These are phyloP conservation scores for Caenorhabditis remanei DNA, from an alignment of 1,140 invertebrate genomes.

Conservation along the genomic window DNA sequence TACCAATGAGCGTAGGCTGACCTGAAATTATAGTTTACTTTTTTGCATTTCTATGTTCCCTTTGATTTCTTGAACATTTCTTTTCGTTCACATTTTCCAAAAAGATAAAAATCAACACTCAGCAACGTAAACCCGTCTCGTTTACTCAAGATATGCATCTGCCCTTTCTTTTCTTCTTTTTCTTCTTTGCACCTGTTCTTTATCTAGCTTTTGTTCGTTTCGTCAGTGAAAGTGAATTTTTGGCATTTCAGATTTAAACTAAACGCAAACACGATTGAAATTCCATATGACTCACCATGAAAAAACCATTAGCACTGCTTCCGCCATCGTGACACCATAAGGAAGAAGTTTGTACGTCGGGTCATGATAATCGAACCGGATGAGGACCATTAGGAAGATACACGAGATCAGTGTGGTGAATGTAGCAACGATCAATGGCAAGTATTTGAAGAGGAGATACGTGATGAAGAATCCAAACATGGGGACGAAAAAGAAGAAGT, in stretches of 20 bases:
- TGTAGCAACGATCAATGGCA: conserved; percentile 34
- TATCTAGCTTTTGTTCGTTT: not conserved
- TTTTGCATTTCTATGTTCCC: not conserved
- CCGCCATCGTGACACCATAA: conserved; percentile 29
- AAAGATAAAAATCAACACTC: not conserved
- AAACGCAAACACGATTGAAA: not conserved
- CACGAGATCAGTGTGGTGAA: conserved; percentile 39
- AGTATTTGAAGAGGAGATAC: conserved; percentile 51
- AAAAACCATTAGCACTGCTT: conserved; percentile 1
- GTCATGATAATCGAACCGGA: conserved; percentile 45
- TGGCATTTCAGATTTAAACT: no score
- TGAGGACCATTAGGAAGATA: conserved; percentile 37
- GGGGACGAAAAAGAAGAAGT: conserved; percentile 23
- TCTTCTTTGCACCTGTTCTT: conserved; percentile 2
- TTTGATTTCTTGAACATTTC: not conserved
- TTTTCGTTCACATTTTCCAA: not conserved
- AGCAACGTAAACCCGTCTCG: conserved; percentile 30
- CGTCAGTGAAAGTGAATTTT: not conserved
- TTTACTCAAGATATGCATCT: conserved; percentile 48
- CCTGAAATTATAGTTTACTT: conserved; percentile 36
- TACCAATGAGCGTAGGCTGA: conserved; percentile 55
- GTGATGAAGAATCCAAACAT: conserved; percentile 50
- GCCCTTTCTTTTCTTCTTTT: conserved; percentile 9
- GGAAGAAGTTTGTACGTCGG: conserved; percentile 36
- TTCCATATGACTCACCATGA: conserved; percentile 7